Evolutionary conservation across 35 echinoderm and acorn worm species (phyloP).

Genomic region (Eucidaris tribuloides): DNA sequence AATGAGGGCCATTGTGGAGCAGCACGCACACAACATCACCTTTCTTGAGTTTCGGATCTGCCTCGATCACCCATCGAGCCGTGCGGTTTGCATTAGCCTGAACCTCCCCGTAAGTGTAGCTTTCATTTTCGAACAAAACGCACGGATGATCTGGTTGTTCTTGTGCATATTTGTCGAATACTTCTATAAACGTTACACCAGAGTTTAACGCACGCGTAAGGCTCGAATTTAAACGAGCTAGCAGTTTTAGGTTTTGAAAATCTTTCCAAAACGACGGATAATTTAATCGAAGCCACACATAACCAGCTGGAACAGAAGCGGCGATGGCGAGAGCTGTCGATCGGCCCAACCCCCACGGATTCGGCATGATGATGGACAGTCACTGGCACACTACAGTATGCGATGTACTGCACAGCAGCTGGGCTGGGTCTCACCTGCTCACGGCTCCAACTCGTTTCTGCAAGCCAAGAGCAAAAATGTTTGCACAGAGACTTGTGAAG

Average conservation of each 20-base stretch:
- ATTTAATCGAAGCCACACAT: not conserved
- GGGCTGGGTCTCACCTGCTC: no score
- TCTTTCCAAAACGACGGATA: constrained; percentile 23
- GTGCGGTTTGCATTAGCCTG: not conserved
- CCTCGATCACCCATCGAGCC: not conserved
- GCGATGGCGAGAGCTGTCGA: not conserved
- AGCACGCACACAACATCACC: constrained; percentile 57
- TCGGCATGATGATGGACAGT: no score
- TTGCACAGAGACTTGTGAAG: no score
- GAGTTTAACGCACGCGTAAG: not conserved
- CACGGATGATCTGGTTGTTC: not conserved
- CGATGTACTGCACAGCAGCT: no score
- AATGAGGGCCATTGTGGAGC: constrained; percentile 67
- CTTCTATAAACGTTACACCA: not conserved
- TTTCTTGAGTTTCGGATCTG: constrained; percentile 18
- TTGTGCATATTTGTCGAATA: not conserved
- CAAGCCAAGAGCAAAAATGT: no score
- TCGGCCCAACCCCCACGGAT: not conserved
- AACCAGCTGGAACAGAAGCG: not conserved
- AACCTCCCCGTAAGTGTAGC: not conserved
- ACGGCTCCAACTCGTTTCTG: no score
- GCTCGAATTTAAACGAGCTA: not conserved
- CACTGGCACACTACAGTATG: no score
- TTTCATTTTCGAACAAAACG: constrained; percentile 2
- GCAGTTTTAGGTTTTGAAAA: not conserved